Percentiles rank a stretch among this genome's conserved stretches.
These are phyloP conservation scores for Mungos mungo DNA, from an alignment of 2,113 vertebrate genomes.

Conservation along the genomic window DNA sequence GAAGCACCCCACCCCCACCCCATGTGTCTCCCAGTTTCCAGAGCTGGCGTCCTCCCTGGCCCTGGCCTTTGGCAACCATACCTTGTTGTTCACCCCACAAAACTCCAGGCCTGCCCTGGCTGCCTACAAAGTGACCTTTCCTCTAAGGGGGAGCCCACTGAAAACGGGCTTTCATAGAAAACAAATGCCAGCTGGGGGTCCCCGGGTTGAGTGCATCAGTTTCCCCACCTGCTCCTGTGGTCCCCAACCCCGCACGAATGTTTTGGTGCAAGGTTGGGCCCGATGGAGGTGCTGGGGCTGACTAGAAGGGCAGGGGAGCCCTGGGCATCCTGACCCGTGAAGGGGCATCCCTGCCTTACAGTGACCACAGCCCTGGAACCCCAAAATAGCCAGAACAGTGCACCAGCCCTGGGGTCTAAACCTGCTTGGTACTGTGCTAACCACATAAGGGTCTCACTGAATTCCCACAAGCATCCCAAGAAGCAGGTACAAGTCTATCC, in stretches of 20 bases:
- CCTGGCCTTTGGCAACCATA: not conserved
- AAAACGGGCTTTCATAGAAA: not conserved
- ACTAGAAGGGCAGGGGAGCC: not conserved
- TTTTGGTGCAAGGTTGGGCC: not conserved
- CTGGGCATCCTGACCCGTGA: not conserved
- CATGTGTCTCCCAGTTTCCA: not conserved
- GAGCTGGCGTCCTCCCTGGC: not conserved
- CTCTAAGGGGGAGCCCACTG: not conserved
- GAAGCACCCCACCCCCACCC: not conserved
- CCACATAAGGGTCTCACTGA: not conserved
- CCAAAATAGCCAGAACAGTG: not conserved
- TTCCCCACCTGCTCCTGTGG: not conserved
- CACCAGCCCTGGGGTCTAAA: not conserved
- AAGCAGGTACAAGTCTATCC: not conserved
- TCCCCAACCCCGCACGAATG: accelerated
- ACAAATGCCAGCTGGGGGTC: not conserved
- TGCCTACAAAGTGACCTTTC: not conserved
- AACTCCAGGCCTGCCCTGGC: not conserved
- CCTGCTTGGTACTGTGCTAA: not conserved
- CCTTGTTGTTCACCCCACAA: not conserved
- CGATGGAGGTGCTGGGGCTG: not conserved
- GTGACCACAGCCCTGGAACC: not conserved
- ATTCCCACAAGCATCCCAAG: not conserved
- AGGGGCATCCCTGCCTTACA: not conserved
- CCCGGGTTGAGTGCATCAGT: not conserved